Percentiles rank a stretch among this genome's conserved stretches.
These are phyloP conservation scores for Rhaphigaster nebulosa DNA, from an alignment of 2,888 invertebrate species.

Conservation along the genomic window DNA sequence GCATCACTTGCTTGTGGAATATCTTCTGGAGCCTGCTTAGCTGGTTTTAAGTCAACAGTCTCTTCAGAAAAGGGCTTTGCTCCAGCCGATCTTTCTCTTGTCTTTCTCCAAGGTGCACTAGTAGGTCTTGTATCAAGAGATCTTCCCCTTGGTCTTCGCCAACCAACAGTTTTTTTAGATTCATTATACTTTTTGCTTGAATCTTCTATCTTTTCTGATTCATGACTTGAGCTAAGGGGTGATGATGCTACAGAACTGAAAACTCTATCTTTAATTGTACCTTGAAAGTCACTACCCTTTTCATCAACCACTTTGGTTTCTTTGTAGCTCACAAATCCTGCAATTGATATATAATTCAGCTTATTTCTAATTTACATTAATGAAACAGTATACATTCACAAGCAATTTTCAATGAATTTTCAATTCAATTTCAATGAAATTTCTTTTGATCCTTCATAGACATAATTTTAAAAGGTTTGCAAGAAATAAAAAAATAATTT, in stretches of 20 bases:
- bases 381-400: neutral
- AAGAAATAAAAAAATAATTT: neutral
- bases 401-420: neutral
- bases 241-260: neutral
- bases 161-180: slow-evolving; percentile 50
- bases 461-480: neutral
- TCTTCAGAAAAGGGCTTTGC: slow-evolving; percentile 68
- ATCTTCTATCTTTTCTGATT: neutral
- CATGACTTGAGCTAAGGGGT: neutral
- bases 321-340: slow-evolving; percentile 67
- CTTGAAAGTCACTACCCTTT: slow-evolving; percentile 69
- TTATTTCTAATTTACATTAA: neutral
- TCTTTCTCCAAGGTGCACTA: slow-evolving; percentile 40
- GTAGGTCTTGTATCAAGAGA: slow-evolving; percentile 64
- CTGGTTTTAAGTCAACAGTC: slow-evolving; percentile 59
- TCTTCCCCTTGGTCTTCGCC: slow-evolving; percentile 64
- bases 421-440: neutral
- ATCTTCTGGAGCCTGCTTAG: slow-evolving; percentile 2
- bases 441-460: neutral
- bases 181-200: neutral
- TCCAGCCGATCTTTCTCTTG: slow-evolving; percentile 26
- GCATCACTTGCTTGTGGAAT: slow-evolving; percentile 53
- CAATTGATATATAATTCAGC: slow-evolving; percentile 41
- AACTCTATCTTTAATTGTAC: slow-evolving; percentile 55
- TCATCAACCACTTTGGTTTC: slow-evolving; percentile 70